A percentile compares a stretch with the other conserved stretches of the same genome.
phyloP scores from a whole-genome alignment of 1,140 invertebrate species.

The Orchestia grillus region DNA sequence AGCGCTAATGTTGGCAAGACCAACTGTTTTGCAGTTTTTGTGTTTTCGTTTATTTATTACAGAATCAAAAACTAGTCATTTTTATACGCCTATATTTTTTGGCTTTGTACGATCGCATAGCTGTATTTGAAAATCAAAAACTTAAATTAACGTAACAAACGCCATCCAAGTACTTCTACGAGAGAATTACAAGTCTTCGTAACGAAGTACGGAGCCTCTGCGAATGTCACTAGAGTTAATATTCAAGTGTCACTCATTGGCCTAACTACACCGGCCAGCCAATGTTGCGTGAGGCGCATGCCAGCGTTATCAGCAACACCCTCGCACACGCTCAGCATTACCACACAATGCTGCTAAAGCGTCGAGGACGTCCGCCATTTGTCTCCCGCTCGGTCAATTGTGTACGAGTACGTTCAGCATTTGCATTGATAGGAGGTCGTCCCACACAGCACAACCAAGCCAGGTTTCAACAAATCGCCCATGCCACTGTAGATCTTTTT shows the following conservation, averaged over 20 bases:
- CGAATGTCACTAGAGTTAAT: not conserved
- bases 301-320: not conserved
- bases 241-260: not conserved
- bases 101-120: too few relatives aligned
- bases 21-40: too few relatives aligned
- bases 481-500: not conserved
- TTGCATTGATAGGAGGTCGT: not conserved
- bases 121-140: too few relatives aligned
- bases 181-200: too few relatives aligned
- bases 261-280: not conserved
- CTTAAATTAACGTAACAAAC: too few relatives aligned
- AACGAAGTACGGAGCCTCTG: not conserved
- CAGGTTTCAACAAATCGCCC: not conserved
- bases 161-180: too few relatives aligned
- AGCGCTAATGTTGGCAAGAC: too few relatives aligned
- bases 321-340: not conserved
- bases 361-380: not conserved
- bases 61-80: too few relatives aligned
- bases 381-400: not conserved
- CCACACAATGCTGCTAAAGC: not conserved
- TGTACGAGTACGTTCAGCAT: not conserved
- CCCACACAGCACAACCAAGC: not conserved
- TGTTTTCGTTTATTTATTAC: too few relatives aligned
- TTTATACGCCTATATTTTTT: too few relatives aligned
- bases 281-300: not conserved